Evolutionary conservation across 2,797 vertebrate genomes (phyloP).

Genomic region (Balearica regulorum): DNA sequence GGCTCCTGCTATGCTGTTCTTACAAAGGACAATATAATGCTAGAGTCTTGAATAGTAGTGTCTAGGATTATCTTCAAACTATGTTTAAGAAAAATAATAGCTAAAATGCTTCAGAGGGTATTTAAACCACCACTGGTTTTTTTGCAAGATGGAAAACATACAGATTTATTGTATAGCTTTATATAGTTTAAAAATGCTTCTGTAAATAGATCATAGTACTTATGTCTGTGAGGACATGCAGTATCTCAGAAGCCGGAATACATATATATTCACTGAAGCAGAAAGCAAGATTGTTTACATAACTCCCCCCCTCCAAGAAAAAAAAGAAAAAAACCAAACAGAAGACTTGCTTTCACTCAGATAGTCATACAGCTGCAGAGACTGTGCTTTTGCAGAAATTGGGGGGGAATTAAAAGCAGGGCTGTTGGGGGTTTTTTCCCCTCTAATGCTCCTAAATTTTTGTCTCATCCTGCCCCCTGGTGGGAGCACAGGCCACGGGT

Average conservation of each 20-base stretch:
- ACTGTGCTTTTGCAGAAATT: not conserved
- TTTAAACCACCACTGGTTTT: not conserved
- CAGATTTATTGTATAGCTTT: not conserved
- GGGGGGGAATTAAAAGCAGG: not conserved
- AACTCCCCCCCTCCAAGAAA: not conserved
- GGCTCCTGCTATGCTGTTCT: not conserved
- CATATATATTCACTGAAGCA: not conserved
- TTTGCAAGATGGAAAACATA: not conserved
- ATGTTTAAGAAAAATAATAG: not conserved
- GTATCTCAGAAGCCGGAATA: not conserved
- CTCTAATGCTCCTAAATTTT: not conserved
- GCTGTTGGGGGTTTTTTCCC: not conserved
- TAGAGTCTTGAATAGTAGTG: not conserved
- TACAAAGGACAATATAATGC: not conserved
- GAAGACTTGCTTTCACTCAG: not conserved
- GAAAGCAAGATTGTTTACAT: not conserved
- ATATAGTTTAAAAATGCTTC: not conserved
- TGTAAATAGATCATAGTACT: not conserved
- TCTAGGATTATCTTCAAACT: not conserved
- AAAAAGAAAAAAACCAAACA: no score
- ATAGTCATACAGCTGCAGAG: not conserved
- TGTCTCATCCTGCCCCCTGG: constrained; percentile 75
- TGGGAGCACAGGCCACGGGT: not conserved
- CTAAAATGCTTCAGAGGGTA: not conserved
- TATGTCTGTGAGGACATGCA: not conserved